Conservation (phyloP, 2,797 vertebrate genomes). For the Craterocephalus amniculus region DNA sequence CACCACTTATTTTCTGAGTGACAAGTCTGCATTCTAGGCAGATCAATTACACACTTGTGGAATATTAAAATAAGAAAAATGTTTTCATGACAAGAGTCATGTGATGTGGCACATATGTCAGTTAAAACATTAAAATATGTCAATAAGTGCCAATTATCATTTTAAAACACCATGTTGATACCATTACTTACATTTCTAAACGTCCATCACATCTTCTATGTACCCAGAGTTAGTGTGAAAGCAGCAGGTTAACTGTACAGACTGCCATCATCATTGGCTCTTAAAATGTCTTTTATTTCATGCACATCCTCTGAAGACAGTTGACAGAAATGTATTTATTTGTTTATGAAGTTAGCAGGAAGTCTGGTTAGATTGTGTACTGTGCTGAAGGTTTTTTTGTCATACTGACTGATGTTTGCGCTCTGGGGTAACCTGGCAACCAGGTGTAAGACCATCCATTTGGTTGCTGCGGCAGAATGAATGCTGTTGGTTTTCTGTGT, state of each 20-base stretch:
- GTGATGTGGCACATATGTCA: background rate
- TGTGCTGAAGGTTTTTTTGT: background rate
- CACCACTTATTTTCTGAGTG: too few relatives aligned
- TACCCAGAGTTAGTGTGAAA: background rate
- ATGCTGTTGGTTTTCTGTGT: background rate
- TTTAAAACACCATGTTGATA: background rate
- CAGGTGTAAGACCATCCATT: background rate
- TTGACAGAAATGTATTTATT: too few relatives aligned
- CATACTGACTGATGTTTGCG: background rate
- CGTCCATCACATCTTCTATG: background rate
- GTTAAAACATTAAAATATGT: background rate
- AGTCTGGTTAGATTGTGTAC: background rate
- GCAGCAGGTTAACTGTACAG: background rate
- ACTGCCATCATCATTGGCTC: background rate
- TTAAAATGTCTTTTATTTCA: background rate
- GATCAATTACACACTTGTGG: background rate
- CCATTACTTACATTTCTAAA: background rate
- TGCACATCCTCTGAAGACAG: too few relatives aligned
- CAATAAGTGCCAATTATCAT: background rate
- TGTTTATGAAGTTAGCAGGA: too few relatives aligned
- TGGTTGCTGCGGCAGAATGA: background rate
- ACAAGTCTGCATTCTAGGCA: background rate
- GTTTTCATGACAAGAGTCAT: background rate
- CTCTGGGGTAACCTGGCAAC: background rate
- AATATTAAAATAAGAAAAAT: background rate